These are phyloP conservation scores for Thecocarcelia acutangulata DNA, from an alignment of 2,888 invertebrate species.

Conservation along the genomic window DNA sequence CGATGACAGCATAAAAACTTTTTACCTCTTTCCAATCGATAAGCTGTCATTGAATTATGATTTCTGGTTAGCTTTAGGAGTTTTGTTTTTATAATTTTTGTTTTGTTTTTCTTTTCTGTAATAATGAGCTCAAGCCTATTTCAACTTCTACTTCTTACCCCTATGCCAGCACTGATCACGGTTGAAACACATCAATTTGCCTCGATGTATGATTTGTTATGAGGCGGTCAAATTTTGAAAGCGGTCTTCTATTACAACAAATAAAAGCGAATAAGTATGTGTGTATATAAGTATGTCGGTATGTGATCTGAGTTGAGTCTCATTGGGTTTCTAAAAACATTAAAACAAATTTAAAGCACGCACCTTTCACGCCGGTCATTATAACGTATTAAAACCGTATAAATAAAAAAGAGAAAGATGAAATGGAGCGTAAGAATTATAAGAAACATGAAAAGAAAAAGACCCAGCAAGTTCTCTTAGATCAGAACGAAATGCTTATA, in stretches of 20 bases:
- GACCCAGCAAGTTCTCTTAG: conserved; percentile 37
- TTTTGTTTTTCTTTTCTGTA: conserved; percentile 8
- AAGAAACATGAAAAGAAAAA: conserved; percentile 4
- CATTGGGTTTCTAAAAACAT: conserved; percentile 40
- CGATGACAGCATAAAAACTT: conserved; percentile 11
- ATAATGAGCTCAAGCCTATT: conserved; percentile 37
- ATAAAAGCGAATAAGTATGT: background rate
- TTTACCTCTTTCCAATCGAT: conserved; percentile 39
- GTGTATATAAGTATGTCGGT: too few relatives aligned
- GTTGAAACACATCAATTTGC: conserved; percentile 30
- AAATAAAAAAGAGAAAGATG: conserved; percentile 19
- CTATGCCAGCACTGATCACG: conserved; percentile 25
- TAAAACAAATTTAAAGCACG: conserved; percentile 64
- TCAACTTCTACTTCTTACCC: conserved; percentile 25
- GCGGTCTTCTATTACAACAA: conserved; percentile 51
- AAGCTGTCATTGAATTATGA: conserved; percentile 58
- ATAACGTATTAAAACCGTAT: conserved; percentile 21
- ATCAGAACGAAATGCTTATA: conserved; percentile 60
- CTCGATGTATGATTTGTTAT: conserved; percentile 57
- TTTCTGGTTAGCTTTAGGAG: conserved; percentile 52
- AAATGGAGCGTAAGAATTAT: conserved; percentile 33
- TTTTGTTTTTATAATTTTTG: conserved; percentile 14
- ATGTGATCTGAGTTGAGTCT: background rate
- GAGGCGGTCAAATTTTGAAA: conserved; percentile 52
- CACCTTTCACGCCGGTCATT: conserved; percentile 53